Conservation (phyloP, 23 tunicate species). For the Trididemnum miniatum region DNA sequence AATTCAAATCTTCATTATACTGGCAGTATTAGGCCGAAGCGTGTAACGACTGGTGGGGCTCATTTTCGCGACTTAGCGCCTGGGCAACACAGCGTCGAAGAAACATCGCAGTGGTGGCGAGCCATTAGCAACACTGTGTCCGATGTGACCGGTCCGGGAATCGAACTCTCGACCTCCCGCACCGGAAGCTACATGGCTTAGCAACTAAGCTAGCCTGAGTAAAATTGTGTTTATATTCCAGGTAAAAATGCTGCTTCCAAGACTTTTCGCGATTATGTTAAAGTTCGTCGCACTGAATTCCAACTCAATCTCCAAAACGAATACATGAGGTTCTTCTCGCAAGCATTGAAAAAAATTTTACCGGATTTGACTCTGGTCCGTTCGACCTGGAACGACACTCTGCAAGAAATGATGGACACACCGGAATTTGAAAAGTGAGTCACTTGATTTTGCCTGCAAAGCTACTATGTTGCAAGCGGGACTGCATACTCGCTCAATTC, state of each 20-base stretch:
- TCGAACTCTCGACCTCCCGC: too few relatives aligned
- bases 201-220: background rate
- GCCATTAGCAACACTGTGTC: too few relatives aligned
- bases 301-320: constrained; percentile 51
- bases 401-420: constrained; percentile 27
- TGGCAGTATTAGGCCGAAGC: too few relatives aligned
- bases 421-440: constrained; percentile 52
- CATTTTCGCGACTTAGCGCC: too few relatives aligned
- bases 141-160: too few relatives aligned
- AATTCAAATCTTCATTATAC: too few relatives aligned
- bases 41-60: too few relatives aligned
- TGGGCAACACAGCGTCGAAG: too few relatives aligned
- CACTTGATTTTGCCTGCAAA: background rate
- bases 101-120: too few relatives aligned
- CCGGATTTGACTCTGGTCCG: constrained; percentile 55
- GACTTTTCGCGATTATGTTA: constrained; percentile 86
- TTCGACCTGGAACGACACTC: constrained; percentile 75
- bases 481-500: too few relatives aligned
- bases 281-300: constrained; percentile 55
- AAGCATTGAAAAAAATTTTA: constrained; percentile 61
- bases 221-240: constrained; percentile 8
- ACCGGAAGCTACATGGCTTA: too few relatives aligned
- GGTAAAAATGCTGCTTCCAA: constrained; percentile 95
- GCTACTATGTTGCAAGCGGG: too few relatives aligned
- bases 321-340: constrained; percentile 59